Base-by-base conservation (phyloP, 2,888 invertebrate species). In the Quadriops clusia region DNA sequence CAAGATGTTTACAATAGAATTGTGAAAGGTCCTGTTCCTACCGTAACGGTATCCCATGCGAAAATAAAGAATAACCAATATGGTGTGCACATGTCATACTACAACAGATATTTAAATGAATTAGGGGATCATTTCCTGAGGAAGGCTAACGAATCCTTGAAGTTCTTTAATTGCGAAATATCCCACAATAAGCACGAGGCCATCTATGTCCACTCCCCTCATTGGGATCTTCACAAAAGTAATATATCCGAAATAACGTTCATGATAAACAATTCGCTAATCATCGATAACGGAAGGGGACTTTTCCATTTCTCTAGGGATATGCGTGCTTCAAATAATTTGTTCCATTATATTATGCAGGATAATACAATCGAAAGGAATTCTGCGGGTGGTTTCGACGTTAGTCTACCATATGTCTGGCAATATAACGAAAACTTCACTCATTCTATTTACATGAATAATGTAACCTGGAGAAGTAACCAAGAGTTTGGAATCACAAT, bases 351-450 rank as follows among this genome's bases (percentile, higher is more conserved):
- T 72, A 70, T 85, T 14, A 59, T 95, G 26, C 82, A 84, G 55
- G 84, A 89, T 49, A 84, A 84, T 36, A 76, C 81, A 0, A 74
- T 98, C 38, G 85, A 86, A 53, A 71, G 84, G 40, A 97, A 95
- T 51, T 67, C 68, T 35, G 72, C 72, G 14, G 89, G 90, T 7
- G 97, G 97, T 1, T 78, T 98, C 42, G 78, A 86, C 48, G 70
- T 97, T 3, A 73, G 78, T 7, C 61, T 98, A 18, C 98, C 98
- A 0, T 90, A 91, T 45, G 93, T 94, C 2, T 90, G 90, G 89
- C 81, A 89, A 47, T 91, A 90, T 51, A 86, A 90, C 52, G 90
- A 90, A 60, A 91, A 91, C 53, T 87, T 84, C 47, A 90, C 90
- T 0, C 95, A 95, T 62, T 83, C 86, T 0, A 72, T 95, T 8